Conservation (phyloP, 2,797 vertebrate species). For the Galago senegalensis region DNA sequence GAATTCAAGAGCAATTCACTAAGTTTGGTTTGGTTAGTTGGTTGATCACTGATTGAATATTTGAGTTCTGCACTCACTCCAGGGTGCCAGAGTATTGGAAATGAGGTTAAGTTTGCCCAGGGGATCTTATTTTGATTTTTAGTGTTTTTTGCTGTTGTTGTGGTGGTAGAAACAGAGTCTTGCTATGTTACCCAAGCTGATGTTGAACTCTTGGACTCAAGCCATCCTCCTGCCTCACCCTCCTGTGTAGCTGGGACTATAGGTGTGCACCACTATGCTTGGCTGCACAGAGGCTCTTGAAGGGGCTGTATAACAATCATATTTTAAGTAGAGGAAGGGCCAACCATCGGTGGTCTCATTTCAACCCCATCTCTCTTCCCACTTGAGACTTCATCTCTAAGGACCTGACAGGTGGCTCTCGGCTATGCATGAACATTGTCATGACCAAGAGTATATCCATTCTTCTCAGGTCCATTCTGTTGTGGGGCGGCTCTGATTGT, state of each 20-base stretch:
- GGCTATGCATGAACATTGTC: neutral
- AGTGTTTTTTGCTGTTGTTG: neutral
- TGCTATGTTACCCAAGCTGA: neutral
- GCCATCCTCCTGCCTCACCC: neutral
- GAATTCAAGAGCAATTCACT: neutral
- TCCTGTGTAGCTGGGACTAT: neutral
- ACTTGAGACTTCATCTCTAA: neutral
- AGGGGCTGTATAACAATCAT: neutral
- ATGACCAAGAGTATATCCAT: neutral
- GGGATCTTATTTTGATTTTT: neutral
- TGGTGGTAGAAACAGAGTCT: neutral
- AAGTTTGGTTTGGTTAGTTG: neutral
- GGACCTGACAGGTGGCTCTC: neutral
- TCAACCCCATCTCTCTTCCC: neutral
- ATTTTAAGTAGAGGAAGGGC: neutral
- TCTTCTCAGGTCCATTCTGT: neutral
- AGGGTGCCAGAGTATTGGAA: neutral
- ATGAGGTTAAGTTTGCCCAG: neutral
- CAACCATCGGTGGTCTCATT: neutral
- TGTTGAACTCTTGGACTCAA: neutral
- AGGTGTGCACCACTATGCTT: neutral
- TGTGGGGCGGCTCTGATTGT: neutral
- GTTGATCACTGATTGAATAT: constrained; percentile 5
- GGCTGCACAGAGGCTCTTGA: constrained; percentile 20
- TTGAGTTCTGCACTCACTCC: neutral